Percentiles rank a stretch among this genome's conserved stretches.
These are phyloP conservation scores for Emydocephalus ijimae DNA, from an alignment of 2,113 vertebrate genomes.

Conservation along the genomic window DNA sequence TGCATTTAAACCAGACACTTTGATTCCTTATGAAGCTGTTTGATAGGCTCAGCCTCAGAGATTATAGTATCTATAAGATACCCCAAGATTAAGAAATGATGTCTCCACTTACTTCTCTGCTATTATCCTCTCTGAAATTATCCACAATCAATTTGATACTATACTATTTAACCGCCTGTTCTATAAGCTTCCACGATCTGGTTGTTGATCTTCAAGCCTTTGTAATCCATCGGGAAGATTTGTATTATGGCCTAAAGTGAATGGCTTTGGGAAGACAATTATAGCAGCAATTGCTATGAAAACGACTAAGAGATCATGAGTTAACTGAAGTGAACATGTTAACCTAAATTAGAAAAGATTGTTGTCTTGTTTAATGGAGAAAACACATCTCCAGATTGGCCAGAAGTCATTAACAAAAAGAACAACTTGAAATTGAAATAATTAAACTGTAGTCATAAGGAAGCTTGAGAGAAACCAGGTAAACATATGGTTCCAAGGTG, in stretches of 20 bases:
- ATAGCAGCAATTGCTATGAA: not conserved
- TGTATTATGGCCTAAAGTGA: not conserved
- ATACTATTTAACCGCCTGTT: not conserved
- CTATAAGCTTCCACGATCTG: not conserved
- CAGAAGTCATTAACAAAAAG: conserved; percentile 8
- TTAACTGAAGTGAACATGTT: not conserved
- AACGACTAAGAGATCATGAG: not conserved
- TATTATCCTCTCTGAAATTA: not conserved
- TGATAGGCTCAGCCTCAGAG: not conserved
- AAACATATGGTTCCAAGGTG: conserved; percentile 4
- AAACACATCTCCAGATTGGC: not conserved
- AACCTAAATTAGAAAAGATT: conserved; percentile 21
- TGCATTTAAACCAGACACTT: not conserved
- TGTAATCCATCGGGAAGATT: not conserved
- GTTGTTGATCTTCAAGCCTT: not conserved
- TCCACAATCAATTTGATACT: not conserved
- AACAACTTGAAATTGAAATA: conserved; percentile 13
- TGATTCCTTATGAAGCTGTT: not conserved
- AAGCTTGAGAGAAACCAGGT: conserved; percentile 20
- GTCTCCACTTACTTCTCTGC: not conserved
- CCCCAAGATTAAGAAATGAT: not conserved
- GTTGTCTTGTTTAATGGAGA: conserved; percentile 9
- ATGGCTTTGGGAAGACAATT: not conserved
- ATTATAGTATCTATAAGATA: not conserved
- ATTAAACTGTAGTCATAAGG: conserved; percentile 11